Conservation (phyloP, 2,888 invertebrate species). For the Megamerina dolium region DNA sequence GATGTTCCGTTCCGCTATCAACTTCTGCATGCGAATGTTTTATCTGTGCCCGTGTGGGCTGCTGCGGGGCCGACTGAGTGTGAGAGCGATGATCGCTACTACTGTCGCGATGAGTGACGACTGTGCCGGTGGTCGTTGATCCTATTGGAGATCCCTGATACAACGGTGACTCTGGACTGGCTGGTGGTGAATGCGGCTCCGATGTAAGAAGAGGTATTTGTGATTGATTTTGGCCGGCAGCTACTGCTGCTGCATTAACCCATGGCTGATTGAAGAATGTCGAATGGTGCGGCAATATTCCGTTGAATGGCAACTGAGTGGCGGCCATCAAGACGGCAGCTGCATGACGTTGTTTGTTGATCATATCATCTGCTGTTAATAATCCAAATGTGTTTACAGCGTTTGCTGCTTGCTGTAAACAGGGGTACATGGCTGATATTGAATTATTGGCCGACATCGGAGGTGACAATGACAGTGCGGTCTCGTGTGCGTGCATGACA, state of each 20-base stretch:
- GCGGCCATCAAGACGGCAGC: constrained; percentile 48
- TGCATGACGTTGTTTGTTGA: constrained; percentile 46
- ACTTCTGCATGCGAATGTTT: no score
- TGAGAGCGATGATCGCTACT: constrained; percentile 25
- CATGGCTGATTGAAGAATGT: constrained; percentile 37
- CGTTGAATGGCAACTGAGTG: constrained; percentile 46
- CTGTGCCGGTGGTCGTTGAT: constrained; percentile 19
- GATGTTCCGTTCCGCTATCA: no score
- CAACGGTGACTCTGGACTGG: constrained; percentile 39
- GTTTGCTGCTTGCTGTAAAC: constrained; percentile 45
- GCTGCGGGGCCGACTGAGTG: constrained; percentile 29
- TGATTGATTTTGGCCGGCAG: constrained; percentile 8
- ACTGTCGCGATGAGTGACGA: no score
- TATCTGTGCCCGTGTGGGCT: no score
- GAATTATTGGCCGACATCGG: constrained; percentile 45
- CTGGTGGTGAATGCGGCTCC: constrained; percentile 41
- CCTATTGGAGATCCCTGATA: constrained; percentile 13
- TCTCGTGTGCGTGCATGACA: constrained; percentile 37
- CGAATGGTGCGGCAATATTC: constrained; percentile 47
- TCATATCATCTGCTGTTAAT: constrained; percentile 43
- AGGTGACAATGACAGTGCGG: constrained; percentile 43
- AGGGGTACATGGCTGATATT: constrained; percentile 36
- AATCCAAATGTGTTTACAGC: constrained; percentile 48
- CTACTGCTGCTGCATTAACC: constrained; percentile 19
- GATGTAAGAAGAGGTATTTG: neutral